Conservation (phyloP, 1,140 invertebrate species). For the Eueides isabella region DNA sequence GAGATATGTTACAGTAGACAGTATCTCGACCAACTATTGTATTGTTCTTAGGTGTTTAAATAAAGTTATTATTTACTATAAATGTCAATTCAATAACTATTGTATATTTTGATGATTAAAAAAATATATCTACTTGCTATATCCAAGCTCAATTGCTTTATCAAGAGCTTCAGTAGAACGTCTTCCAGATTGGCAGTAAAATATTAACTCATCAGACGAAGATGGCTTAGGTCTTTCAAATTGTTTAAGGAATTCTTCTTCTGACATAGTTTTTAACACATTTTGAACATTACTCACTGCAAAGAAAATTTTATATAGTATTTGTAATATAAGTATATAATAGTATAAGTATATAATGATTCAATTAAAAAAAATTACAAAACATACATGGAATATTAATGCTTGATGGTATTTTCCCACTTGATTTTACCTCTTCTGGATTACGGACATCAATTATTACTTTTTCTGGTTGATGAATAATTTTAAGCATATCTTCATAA, state of each 20-base stretch:
- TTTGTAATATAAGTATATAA: neutral
- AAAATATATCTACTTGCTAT: conserved; percentile 71
- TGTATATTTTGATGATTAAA: neutral
- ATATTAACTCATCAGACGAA: conserved; percentile 78
- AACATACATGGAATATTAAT: conserved; percentile 87
- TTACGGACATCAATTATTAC: conserved; percentile 87
- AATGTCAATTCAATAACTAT: neutral
- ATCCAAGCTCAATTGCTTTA: conserved; percentile 78
- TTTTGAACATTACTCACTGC: conserved; percentile 76
- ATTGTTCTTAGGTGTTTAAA: too few species aligned
- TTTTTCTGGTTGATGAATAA: conserved; percentile 54
- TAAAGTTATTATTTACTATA: too few species aligned
- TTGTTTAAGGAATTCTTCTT: conserved; percentile 75
- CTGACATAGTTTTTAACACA: conserved; percentile 71
- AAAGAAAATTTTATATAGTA: conserved; percentile 38
- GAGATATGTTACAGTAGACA: neutral
- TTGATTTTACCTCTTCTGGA: conserved; percentile 84
- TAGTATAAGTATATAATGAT: neutral
- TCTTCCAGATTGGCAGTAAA: conserved; percentile 82
- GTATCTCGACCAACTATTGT: too few species aligned
- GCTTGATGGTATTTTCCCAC: conserved; percentile 85
- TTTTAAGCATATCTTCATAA: conserved; percentile 46
- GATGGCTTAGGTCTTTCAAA: conserved; percentile 79
- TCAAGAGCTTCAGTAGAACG: conserved; percentile 81
- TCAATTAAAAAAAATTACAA: too few species aligned